A percentile compares a stretch with the other conserved stretches of the same genome.
Conservation (phyloP, 2,113 vertebrate species). For the Ginglymostoma cirratum region DNA sequence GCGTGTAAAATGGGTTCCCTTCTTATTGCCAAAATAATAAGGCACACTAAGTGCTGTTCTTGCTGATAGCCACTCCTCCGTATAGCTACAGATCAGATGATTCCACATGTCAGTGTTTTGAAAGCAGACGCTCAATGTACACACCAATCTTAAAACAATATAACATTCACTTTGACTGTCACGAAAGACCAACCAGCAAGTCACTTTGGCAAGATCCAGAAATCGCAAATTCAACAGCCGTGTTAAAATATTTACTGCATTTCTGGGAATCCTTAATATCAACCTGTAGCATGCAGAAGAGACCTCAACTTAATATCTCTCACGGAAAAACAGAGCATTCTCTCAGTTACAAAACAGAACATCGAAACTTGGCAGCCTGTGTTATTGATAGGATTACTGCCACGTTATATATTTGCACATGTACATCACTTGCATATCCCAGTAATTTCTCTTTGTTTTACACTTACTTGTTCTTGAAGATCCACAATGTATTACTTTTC, state of each 20-base stretch:
- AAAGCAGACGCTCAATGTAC: too few relatives aligned
- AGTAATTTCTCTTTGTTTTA: background rate
- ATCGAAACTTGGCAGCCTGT: background rate
- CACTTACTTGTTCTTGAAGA: background rate
- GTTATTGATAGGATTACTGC: background rate
- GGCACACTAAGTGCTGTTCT: background rate
- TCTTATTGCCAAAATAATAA: background rate
- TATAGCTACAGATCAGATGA: background rate
- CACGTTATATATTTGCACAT: background rate
- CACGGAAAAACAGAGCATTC: background rate
- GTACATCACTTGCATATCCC: background rate
- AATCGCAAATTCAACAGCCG: background rate
- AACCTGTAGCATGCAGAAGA: background rate
- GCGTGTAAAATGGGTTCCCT: background rate
- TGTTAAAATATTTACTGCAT: background rate
- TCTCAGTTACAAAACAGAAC: background rate
- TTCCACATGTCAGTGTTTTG: background rate
- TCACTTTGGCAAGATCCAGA: background rate
- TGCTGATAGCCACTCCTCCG: background rate
- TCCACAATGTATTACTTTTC: background rate
- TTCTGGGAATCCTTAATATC: background rate
- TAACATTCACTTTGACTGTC: background rate
- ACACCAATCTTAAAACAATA: too few relatives aligned
- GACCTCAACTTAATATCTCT: background rate
- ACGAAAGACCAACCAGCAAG: background rate